phyloP scores from a whole-genome alignment of 2,113 vertebrate genomes.

The Silurus glanis region DNA sequence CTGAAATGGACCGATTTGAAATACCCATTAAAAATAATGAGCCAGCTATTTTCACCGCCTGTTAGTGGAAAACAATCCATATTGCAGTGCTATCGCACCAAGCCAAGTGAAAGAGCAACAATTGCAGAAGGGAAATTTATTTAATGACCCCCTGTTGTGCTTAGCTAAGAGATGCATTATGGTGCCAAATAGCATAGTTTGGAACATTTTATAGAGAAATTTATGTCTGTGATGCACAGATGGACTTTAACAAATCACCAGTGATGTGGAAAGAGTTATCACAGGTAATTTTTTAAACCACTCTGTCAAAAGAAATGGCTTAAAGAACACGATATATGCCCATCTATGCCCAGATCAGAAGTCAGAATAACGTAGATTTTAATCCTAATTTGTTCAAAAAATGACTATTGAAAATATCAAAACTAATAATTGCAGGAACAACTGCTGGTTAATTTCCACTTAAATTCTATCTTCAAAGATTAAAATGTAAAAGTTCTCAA shows the following conservation, averaged over 20 bases:
- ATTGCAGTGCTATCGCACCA: conserved; percentile 28
- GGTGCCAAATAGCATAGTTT: conserved; percentile 1
- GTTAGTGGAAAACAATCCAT: conserved; percentile 51
- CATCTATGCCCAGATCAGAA: not conserved
- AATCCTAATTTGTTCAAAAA: no score
- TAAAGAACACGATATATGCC: not conserved
- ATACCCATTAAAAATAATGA: conserved; percentile 58
- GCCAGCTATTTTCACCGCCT: conserved; percentile 39
- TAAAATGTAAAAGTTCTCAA: not conserved
- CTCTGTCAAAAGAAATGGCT: not conserved
- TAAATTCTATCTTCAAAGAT: not conserved
- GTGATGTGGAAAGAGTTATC: conserved; percentile 5
- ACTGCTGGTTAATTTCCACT: not conserved
- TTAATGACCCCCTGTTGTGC: conserved; percentile 51
- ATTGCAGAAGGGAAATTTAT: conserved; percentile 42
- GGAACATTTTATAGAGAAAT: not conserved
- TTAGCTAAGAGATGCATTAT: conserved; percentile 15
- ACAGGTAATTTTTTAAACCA: not conserved
- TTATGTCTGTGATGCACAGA: conserved; percentile 11
- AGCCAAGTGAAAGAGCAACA: conserved; percentile 46
- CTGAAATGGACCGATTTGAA: conserved; percentile 52
- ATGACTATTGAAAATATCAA: not conserved
- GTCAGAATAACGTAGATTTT: not conserved
- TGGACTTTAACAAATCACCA: conserved; percentile 24
- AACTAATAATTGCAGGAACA: not conserved